Evolutionary conservation across 1,140 invertebrate genomes (phyloP).

Genomic region (Sycobia sp.): DNA sequence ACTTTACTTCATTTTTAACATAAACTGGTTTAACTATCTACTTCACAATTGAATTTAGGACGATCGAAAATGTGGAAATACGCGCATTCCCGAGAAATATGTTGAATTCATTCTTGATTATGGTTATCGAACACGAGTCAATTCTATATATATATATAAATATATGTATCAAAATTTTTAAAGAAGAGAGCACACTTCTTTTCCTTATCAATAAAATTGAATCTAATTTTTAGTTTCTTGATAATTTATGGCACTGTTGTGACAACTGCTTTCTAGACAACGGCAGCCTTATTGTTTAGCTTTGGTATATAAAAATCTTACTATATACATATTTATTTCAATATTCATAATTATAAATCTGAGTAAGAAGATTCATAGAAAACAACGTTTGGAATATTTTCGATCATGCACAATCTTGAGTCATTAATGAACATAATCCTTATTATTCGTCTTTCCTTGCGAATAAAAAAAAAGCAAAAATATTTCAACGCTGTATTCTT

Average conservation of each 20-base stretch:
- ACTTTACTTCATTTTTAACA: too few relatives aligned
- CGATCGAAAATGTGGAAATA: constrained; percentile 7
- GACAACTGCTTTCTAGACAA: not conserved
- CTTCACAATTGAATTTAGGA: constrained; percentile 3
- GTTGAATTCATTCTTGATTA: not conserved
- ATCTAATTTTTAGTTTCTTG: not conserved
- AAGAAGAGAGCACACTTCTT: not conserved
- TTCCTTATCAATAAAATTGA: not conserved
- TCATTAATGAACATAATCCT: too few relatives aligned
- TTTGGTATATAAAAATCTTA: constrained; percentile 15
- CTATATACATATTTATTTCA: constrained; percentile 21
- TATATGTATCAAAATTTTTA: constrained; percentile 6
- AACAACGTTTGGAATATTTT: not conserved
- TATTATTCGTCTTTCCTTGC: too few relatives aligned
- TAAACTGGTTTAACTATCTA: too few relatives aligned
- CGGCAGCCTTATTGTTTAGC: not conserved
- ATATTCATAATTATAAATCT: constrained; percentile 19
- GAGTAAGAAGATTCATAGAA: constrained; percentile 4
- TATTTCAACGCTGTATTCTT: too few relatives aligned
- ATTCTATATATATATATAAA: not conserved
- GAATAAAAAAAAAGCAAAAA: too few relatives aligned
- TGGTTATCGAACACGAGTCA: not conserved
- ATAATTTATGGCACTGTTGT: not conserved
- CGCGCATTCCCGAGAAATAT: not conserved
- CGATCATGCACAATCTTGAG: constrained; percentile 3